Percentiles rank a stretch among this genome's conserved stretches.
Conservation (phyloP, 2,797 vertebrate genomes). For the Cyprinodon diabolis region DNA sequence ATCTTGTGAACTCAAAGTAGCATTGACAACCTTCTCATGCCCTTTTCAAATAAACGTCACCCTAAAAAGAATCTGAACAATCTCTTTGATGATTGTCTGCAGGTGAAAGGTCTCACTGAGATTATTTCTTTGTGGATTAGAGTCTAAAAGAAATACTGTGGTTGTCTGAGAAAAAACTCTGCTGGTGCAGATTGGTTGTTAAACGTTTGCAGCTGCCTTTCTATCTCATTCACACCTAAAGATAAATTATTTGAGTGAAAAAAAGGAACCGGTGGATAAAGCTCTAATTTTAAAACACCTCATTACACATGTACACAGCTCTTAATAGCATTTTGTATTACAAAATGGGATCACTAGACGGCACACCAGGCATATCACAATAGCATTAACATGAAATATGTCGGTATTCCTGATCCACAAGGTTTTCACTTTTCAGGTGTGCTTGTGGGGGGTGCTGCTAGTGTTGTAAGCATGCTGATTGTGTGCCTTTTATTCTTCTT, state of each 20-base stretch:
- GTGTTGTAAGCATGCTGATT: conserved; percentile 68
- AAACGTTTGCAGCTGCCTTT: neutral
- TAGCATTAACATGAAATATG: conserved; percentile 52
- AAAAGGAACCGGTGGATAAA: conserved; percentile 12
- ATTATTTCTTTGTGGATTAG: conserved; percentile 22
- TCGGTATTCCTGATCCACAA: conserved; percentile 30
- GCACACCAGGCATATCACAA: conserved; percentile 42
- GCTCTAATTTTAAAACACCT: conserved; percentile 22
- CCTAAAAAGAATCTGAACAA: neutral
- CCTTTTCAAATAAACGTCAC: neutral
- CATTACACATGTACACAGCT: conserved; percentile 46
- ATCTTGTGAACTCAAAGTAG: no score
- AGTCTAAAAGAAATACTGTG: neutral
- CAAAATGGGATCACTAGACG: conserved; percentile 43
- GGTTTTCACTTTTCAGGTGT: conserved; percentile 43
- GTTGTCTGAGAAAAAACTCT: neutral
- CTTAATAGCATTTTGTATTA: conserved; percentile 34
- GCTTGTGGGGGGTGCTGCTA: conserved; percentile 48
- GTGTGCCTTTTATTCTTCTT: conserved; percentile 47
- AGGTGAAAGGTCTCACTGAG: conserved; percentile 3
- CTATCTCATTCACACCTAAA: neutral
- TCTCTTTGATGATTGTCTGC: neutral
- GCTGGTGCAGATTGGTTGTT: conserved; percentile 15
- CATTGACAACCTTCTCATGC: no score
- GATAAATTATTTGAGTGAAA: neutral